phyloP scores from a whole-genome alignment of 2,113 vertebrate species.

The Pteropus alecto region DNA sequence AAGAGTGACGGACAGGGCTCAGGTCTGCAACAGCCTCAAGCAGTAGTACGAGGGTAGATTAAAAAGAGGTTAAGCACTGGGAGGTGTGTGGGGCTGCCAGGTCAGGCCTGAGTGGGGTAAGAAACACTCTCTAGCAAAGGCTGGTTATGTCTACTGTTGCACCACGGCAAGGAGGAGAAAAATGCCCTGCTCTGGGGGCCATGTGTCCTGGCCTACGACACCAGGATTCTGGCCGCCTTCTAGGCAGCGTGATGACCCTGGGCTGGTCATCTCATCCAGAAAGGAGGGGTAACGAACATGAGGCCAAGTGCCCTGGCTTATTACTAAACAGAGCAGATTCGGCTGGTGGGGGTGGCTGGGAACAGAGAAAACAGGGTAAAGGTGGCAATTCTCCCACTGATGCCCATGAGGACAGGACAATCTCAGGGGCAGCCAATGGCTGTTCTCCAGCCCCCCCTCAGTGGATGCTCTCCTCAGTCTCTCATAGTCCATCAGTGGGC shows the following conservation, averaged over 20 bases:
- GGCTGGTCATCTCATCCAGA: neutral
- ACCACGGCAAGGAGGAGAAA: neutral
- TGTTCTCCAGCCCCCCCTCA: rapidly evolving
- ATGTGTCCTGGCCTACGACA: neutral
- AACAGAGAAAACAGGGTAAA: neutral
- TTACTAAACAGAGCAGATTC: neutral
- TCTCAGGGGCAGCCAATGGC: neutral
- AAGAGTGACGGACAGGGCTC: neutral
- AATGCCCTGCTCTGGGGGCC: neutral
- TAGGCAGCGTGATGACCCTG: neutral
- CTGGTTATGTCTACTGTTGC: neutral
- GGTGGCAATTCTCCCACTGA: no score
- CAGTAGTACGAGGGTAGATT: rapidly evolving
- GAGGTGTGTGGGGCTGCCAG: neutral
- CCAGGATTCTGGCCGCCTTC: neutral
- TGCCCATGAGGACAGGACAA: neutral
- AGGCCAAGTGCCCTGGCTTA: rapidly evolving
- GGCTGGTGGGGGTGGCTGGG: no score
- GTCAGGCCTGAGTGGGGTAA: neutral
- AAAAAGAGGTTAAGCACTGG: neutral
- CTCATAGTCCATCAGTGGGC: neutral
- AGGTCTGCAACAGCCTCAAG: neutral
- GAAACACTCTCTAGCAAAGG: neutral
- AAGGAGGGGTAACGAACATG: neutral
- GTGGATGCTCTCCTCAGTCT: neutral